Evolutionary conservation across 2,888 invertebrate genomes (phyloP), one percentile per base, ranked within the genome.

Genomic region (Drosophila dives): DNA sequence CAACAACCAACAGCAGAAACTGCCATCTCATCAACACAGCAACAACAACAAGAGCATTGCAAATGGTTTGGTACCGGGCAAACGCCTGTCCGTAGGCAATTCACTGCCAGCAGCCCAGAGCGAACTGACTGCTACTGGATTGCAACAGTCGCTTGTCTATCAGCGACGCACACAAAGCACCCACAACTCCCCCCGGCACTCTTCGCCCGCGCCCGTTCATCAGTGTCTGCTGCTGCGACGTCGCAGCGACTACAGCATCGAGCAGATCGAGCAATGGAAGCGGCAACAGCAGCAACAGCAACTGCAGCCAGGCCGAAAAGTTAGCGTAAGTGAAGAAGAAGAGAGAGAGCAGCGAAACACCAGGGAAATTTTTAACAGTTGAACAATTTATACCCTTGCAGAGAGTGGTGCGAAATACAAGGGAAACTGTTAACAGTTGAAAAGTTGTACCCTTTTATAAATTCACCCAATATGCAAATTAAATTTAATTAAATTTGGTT

Each of bases 161-260:
- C 81, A 86, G 69, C 77, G 80, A 36, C 80, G 81, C 53, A 77
- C 75, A 51, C 62, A 63, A 49, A 82, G 86, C 62, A 74, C 81
- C 61, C 77, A 80, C 72, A 72, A 75, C 42, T 83, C 90, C 7
- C 86, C 88, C 34, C 83, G 81, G n/a, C 75, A 80, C 23, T 81
- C 79, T 32, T 90, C 90, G 6, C 89, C 90, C 23, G 75, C 78
- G 3, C 62, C 86, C 7, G 83, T 89, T 59, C 89, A 88, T 67
- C 90, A 83, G 67, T 92, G 92, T 75, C 55, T 92, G 63, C 74
- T 91, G 36, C 62, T 91, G 80, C 91, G 91, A 29, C 88, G 91
- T 58, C 92, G 92, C 69, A 91, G 88, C 76, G 92, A 91, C 64
- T 91, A 90, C 70, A 86, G 86, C 62, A 85, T 86, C n/a, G 86